A percentile compares a stretch with the other conserved stretches of the same genome.
These are phyloP conservation scores for Glyphotaelius pellucidus DNA, from an alignment of 2,888 invertebrate species.

Conservation along the genomic window DNA sequence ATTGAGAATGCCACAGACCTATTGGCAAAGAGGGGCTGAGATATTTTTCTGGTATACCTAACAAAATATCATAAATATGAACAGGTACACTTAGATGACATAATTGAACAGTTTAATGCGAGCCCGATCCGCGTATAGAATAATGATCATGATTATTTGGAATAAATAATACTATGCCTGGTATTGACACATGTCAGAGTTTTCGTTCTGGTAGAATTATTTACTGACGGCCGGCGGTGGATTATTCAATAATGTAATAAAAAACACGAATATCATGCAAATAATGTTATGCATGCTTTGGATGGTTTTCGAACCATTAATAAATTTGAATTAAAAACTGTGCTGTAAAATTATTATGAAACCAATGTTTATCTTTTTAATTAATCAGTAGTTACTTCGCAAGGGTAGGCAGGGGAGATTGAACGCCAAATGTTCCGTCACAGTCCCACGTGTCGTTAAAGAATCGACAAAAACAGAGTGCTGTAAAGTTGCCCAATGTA, in stretches of 20 bases:
- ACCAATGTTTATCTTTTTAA: no score
- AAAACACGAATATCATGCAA: background rate
- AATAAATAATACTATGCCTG: slow-evolving; percentile 9
- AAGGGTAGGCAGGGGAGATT: no score
- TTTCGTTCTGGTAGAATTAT: background rate
- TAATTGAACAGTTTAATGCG: background rate
- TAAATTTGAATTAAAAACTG: background rate
- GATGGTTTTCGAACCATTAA: background rate
- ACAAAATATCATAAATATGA: background rate
- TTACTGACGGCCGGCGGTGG: background rate
- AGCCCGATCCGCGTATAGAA: background rate
- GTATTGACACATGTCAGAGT: background rate
- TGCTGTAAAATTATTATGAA: no score
- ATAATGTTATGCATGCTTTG: background rate
- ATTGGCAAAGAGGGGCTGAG: no score
- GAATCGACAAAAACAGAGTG: no score
- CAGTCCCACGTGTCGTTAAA: no score
- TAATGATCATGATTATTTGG: background rate
- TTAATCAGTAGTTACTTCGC: no score
- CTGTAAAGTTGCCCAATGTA: no score
- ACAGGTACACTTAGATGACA: background rate
- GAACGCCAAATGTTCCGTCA: no score
- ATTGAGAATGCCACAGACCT: no score
- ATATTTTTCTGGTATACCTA: background rate
- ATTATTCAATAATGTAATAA: background rate